A percentile compares a stretch with the other conserved stretches of the same genome.
phyloP scores from a whole-genome alignment of 2,888 invertebrate species.

The Drosophila atripex region DNA sequence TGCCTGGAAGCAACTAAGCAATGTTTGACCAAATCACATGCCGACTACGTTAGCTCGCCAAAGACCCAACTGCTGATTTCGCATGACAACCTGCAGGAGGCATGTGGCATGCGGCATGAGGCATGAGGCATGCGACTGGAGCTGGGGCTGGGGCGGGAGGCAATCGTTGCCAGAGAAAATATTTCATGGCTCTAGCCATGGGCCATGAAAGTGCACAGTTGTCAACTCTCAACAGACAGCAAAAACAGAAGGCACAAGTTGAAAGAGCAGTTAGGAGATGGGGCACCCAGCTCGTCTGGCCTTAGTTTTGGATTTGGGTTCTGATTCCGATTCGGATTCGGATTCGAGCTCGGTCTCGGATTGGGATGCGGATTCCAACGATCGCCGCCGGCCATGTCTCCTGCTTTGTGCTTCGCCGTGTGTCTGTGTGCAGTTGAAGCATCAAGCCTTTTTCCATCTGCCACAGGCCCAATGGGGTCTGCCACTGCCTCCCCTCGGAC shows the following conservation, averaged over 20 bases:
- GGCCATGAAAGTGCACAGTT: constrained; percentile 72
- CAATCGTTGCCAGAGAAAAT: constrained; percentile 48
- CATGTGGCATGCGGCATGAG: constrained; percentile 11
- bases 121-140: constrained; percentile 49
- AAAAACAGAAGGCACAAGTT: constrained; percentile 43
- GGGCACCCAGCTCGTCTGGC: not conserved
- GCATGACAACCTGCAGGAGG: constrained; percentile 70
- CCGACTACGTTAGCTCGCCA: constrained; percentile 1
- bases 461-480: not conserved
- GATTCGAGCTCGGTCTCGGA: not conserved
- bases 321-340: constrained; percentile 1
- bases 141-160: constrained; percentile 19
- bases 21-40: constrained; percentile 53
- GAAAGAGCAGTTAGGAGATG: constrained; percentile 22
- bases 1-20: constrained; percentile 39
- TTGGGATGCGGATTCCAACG: constrained; percentile 54
- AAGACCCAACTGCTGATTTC: constrained; percentile 47
- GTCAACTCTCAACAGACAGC: constrained; percentile 57
- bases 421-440: constrained; percentile 62
- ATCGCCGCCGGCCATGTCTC: constrained; percentile 56
- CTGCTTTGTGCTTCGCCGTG: constrained; percentile 5
- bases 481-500: constrained; percentile 20
- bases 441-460: constrained; percentile 54
- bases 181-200: constrained; percentile 59
- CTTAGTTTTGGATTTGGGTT: not conserved